A percentile compares a stretch with the other conserved stretches of the same genome.
These are phyloP conservation scores for Anagrus nilaparvatae DNA, from an alignment of 1,140 invertebrate genomes.

Conservation along the genomic window DNA sequence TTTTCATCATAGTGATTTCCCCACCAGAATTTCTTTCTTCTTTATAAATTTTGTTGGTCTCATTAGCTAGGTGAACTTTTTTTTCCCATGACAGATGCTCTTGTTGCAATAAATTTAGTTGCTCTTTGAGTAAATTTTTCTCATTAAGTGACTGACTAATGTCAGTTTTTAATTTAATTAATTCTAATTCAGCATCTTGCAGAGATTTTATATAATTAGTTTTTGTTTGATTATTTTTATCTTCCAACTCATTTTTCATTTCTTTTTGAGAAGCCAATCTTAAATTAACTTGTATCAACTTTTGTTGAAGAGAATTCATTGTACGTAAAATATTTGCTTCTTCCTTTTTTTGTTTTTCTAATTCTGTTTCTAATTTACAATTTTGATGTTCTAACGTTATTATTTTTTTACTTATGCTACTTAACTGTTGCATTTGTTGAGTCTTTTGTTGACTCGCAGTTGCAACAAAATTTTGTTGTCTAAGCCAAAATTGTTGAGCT, in stretches of 20 bases:
- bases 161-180: constrained; percentile 54
- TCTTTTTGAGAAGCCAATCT: constrained; percentile 49
- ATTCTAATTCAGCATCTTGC: constrained; percentile 53
- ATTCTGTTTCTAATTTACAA: constrained; percentile 52
- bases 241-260: constrained; percentile 49
- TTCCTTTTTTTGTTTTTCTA: constrained; percentile 47
- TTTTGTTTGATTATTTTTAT: constrained; percentile 46
- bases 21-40: constrained; percentile 53
- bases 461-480: constrained; percentile 59
- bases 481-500: constrained; percentile 62
- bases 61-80: constrained; percentile 59
- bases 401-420: constrained; percentile 59
- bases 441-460: constrained; percentile 54
- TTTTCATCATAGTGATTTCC: constrained; percentile 62
- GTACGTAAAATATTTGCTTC: constrained; percentile 46
- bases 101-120: constrained; percentile 51
- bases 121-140: constrained; percentile 50
- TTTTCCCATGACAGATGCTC: constrained; percentile 70
- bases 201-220: constrained; percentile 43
- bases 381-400: constrained; percentile 66
- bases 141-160: constrained; percentile 55
- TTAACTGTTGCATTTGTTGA: constrained; percentile 52
- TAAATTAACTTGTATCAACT: constrained; percentile 48
- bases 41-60: constrained; percentile 55
- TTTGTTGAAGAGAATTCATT: constrained; percentile 49